phyloP scores from a whole-genome alignment of 2,113 vertebrate genomes.

The Caretta caretta region DNA sequence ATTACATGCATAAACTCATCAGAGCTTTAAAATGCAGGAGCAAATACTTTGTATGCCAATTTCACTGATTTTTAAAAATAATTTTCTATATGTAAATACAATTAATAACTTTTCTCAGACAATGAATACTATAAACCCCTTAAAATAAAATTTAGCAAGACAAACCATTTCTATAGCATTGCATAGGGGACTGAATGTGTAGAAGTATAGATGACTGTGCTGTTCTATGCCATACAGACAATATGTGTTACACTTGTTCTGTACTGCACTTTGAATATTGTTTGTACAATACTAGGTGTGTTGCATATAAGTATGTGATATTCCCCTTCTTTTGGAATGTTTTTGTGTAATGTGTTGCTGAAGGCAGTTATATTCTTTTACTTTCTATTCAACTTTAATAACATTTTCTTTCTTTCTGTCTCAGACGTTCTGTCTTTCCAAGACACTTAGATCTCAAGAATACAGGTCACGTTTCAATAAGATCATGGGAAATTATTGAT shows the following conservation, averaged over 20 bases:
- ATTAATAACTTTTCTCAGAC: too few relatives aligned
- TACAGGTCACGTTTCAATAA: not conserved
- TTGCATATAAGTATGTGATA: not conserved
- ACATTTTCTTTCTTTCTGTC: not conserved
- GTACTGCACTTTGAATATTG: too few relatives aligned
- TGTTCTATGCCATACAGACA: too few relatives aligned
- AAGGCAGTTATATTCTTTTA: not conserved
- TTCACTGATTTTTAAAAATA: not conserved
- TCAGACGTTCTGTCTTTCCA: not conserved
- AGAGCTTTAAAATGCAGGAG: not conserved
- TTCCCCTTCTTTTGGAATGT: not conserved
- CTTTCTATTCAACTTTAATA: not conserved
- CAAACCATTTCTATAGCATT: too few relatives aligned
- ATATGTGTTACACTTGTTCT: too few relatives aligned
- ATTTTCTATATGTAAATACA: not conserved
- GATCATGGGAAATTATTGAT: not conserved
- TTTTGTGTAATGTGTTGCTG: not conserved
- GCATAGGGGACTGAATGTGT: too few relatives aligned
- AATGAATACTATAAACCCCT: too few relatives aligned
- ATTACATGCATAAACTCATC: not conserved
- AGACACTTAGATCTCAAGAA: not conserved
- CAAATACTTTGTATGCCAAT: not conserved
- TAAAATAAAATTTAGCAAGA: too few relatives aligned
- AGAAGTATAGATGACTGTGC: too few relatives aligned
- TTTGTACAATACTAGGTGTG: too few relatives aligned